Percentiles rank a stretch among this genome's conserved stretches.
Conservation (phyloP, 2,113 vertebrate species). For the Lynx canadensis region DNA sequence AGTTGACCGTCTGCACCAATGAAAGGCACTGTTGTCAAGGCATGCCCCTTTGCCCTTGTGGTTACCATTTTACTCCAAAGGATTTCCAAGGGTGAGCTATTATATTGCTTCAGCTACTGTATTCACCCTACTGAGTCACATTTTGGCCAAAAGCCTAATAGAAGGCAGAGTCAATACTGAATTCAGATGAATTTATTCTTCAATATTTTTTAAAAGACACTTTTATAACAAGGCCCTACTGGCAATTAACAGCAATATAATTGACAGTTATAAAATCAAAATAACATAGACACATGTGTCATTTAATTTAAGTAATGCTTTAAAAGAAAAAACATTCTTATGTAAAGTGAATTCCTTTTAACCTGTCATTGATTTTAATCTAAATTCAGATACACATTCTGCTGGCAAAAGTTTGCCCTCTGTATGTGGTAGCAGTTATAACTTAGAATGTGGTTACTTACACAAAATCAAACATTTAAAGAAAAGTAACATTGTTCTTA, state of each 20-base stretch:
- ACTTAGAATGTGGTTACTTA: not conserved
- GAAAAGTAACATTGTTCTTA: conserved; percentile 17
- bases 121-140: conserved; percentile 83
- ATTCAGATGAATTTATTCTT: conserved; percentile 80
- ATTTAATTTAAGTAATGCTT: conserved; percentile 40
- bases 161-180: conserved; percentile 79
- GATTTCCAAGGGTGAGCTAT: conserved; percentile 85
- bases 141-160: conserved; percentile 83
- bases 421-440: not conserved
- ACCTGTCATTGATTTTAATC: conserved; percentile 46
- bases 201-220: conserved; percentile 81
- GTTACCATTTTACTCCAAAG: conserved; percentile 81
- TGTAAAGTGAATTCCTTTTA: conserved; percentile 56
- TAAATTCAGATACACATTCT: conserved; percentile 49
- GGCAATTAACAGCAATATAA: conserved; percentile 79
- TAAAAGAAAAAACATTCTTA: conserved; percentile 38
- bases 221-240: conserved; percentile 79
- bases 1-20: conserved; percentile 87
- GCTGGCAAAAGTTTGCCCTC: not conserved
- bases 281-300: not conserved
- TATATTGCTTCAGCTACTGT: conserved; percentile 80
- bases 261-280: conserved; percentile 69
- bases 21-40: conserved; percentile 87
- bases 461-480: conserved; percentile 49
- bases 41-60: conserved; percentile 83